Evolutionary conservation across 2,888 invertebrate species (phyloP), one percentile per base, ranked within the genome.

Genomic region (Drosophila ochracea): DNA sequence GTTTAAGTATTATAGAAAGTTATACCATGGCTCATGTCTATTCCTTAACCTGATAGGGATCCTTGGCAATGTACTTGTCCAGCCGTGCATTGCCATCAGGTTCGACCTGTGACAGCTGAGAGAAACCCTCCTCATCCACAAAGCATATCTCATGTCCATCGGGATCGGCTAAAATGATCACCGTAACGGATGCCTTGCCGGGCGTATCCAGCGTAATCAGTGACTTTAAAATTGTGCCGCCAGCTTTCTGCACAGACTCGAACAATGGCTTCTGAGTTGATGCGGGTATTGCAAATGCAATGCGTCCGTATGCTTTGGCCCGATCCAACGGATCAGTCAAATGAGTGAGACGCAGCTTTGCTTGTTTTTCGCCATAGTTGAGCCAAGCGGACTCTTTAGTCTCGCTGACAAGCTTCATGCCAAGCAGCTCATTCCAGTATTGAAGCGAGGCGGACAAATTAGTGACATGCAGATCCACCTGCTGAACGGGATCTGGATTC

Each of bases 111-210:
- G 99, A 98, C 47, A 99, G 94, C 89, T 98, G 95, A 9, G 96
- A 94, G 94, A 98, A 99, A 43, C 97, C 98, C 94, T 99, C 98
- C 88, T 99, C 98, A 76, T 99, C 99, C 7, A 99, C 99, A 93
- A 99, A 99, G 94, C 99, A 99, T 78, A 99, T 99, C 94, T 99
- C 99, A 93, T 99, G 99, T 0, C 96, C 97, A 94, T 99, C 98
- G 0, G 99, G 99, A 94, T 99, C 99, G 2, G 98, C 98, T 4
- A 99, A 94, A 89, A 99, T 99, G 68, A 99, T 97, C 39, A 99
- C 99, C 77, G 97, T 95, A 0, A 99, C 99, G 0, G 98, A 97
- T 0, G 99, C 99, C 93, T 99, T 99, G 54, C 98, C 99, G 0
- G 99, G 99, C 0, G 99, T 99, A 91, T 98, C 98, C 77, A 99